Evolutionary conservation across 1,140 invertebrate species (phyloP), one percentile per base, ranked within the genome.

Genomic region (Drosophila littoralis): DNA sequence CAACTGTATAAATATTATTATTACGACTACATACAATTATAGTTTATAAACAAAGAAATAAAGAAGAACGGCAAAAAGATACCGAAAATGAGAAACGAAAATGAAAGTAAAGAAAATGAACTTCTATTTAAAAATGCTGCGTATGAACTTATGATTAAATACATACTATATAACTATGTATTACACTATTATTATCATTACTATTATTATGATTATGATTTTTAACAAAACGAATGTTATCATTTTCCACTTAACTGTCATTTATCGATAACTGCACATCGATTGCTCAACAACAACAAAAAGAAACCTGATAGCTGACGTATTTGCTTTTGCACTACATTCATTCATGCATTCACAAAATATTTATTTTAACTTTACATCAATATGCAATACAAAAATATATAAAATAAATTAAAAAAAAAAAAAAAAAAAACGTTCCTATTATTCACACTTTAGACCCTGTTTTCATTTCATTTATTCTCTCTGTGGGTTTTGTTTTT

Each of bases 81-180:
- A 50, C 75, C 46, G 50, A 43, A 63, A 52, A 22, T 32, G 36
- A 36, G 22, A 36, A 58, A 59, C 33, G 38, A 54, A 70, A 50
- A 66, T 8, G 51, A 60, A 72, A 58, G 52, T 36, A 70, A 70
- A 22, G 43, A 57, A 58, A 57, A 70, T 84, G 72, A 77, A 84
- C 73, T 81, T 84, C 70, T 81, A 85, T 85, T 84, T 66, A 64
- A 85, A 45, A 89, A 80, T 89, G 90, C 90, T 91, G 90, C 90
- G 90, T 91, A 91, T 90, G 90, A 91, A 91, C 90, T 91, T 91
- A 91, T 91, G 90, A 91, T 89, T 89, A 80, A 78, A 78, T 82
- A 64, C 70, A 75, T 65, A 90, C 81, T 88, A 80, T 75, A 71
- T 45, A 79, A 76, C 74, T 84, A 84, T 85, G 74, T 84, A 76